Base-by-base conservation (phyloP, 2,797 vertebrate species). In the Huso huso region DNA sequence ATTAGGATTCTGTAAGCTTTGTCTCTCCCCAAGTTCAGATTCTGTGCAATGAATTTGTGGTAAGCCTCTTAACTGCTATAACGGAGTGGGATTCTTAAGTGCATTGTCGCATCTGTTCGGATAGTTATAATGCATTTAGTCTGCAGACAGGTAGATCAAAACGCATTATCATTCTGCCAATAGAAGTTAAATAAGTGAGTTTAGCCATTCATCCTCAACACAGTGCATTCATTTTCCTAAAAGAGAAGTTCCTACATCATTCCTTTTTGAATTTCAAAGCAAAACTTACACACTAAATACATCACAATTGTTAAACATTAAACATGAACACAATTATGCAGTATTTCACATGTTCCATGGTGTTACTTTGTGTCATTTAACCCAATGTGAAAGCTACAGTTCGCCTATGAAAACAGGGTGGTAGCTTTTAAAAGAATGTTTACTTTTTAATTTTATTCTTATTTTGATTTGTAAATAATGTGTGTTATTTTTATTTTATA, bases 401-500 rank as follows among this genome's bases (percentile, higher is more conserved):
- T 74, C 84, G 77, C 83, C 66, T 69, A 6, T 75, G 82, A 76
- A 67, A 73, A 53, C 71, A 51, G 72, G 71, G 59, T 67, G 15
- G 51, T 71, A 79, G 71, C 73, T 84, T 79, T 78, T 81, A 89
- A 88, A 83, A 79, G 83, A 87, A 90, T 90, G 87, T 91, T 90
- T 88, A 87, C 83, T 64, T 87, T 82, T 80, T 87, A 53, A 68
- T 83, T 84, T 80, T 79, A 78, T 37, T 37, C 37, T 89, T 87
- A 80, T 76, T 88, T 81, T 79, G 69, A 82, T 90, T 93, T 95
- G 90, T 95, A 95, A 88, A 95, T 93, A 85, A 75, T 72, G 13
- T 75, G 75, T 86, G 62, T 85, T 88, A 85, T 94, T 90, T 81
- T 91, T 88, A 80, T 91, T 88, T 91, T 90, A 86, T 75, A 87